Evolutionary conservation across 2,797 vertebrate species (phyloP).

Genomic region (Protonibea diacanthus): DNA sequence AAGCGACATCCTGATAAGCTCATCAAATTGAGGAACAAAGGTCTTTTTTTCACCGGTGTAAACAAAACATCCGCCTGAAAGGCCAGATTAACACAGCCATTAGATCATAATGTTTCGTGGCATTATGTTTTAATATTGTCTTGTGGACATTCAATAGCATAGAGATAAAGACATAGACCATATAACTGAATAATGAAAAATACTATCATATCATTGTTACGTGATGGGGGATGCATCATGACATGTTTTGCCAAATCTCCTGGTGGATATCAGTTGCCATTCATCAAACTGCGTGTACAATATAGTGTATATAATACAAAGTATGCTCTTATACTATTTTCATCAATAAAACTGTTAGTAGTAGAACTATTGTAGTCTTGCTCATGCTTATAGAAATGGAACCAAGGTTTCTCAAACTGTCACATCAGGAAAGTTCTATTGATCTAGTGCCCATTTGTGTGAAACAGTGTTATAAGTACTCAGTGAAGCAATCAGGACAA

Average conservation of each 20-base stretch:
- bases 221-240: no score
- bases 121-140: neutral
- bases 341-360: neutral
- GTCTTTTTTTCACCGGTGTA: neutral
- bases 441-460: slow-evolving; percentile 10
- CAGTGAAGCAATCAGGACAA: slow-evolving; percentile 15
- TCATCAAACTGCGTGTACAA: no score
- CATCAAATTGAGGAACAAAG: neutral
- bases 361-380: neutral
- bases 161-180: neutral
- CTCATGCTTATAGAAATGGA: slow-evolving; percentile 16
- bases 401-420: slow-evolving; percentile 22
- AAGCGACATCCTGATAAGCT: neutral
- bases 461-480: slow-evolving; percentile 5
- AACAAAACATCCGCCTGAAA: neutral
- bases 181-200: no score
- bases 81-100: neutral
- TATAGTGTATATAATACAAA: neutral
- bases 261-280: neutral
- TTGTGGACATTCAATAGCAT: neutral
- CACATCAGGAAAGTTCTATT: neutral
- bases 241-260: no score
- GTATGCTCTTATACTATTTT: neutral
- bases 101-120: neutral
- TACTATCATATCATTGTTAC: no score